These are phyloP conservation scores for Troides oblongomaculatus DNA, from an alignment of 2,888 invertebrate species.

Conservation along the genomic window DNA sequence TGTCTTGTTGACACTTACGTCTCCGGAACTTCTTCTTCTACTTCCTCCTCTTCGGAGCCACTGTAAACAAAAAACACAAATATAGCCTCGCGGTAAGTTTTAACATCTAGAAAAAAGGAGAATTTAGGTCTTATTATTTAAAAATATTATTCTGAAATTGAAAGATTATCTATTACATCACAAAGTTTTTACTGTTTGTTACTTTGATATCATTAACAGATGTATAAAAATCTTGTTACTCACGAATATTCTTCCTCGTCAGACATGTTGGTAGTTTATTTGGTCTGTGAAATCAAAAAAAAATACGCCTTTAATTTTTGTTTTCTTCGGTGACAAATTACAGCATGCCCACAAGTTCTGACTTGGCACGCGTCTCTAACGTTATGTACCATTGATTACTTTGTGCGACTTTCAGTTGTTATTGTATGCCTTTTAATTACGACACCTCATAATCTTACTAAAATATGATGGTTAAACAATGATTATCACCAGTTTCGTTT, in stretches of 20 bases:
- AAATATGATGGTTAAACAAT: too few species aligned
- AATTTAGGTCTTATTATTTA: too few species aligned
- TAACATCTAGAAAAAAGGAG: too few species aligned
- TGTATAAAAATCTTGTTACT: constrained; percentile 73
- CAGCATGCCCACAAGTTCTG: neutral
- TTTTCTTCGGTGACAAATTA: neutral
- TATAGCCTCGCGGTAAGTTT: neutral
- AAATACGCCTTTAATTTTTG: neutral
- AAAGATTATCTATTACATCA: too few species aligned
- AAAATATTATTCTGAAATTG: too few species aligned
- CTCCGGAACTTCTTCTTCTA: constrained; percentile 88
- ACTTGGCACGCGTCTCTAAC: constrained; percentile 12
- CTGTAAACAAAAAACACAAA: constrained; percentile 42
- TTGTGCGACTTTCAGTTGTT: neutral
- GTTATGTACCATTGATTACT: neutral
- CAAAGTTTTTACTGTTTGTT: too few species aligned
- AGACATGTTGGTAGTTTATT: constrained; percentile 88
- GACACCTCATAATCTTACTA: too few species aligned
- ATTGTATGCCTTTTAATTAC: too few species aligned
- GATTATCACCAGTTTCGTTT: too few species aligned
- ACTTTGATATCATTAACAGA: too few species aligned
- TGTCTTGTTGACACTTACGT: constrained; percentile 81
- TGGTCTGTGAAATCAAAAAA: constrained; percentile 64
- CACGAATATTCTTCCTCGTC: constrained; percentile 98
- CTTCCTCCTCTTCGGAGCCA: constrained; percentile 87